These are phyloP conservation scores for Catostomus latipinnis DNA, from an alignment of 2,797 vertebrate species.

Conservation along the genomic window DNA sequence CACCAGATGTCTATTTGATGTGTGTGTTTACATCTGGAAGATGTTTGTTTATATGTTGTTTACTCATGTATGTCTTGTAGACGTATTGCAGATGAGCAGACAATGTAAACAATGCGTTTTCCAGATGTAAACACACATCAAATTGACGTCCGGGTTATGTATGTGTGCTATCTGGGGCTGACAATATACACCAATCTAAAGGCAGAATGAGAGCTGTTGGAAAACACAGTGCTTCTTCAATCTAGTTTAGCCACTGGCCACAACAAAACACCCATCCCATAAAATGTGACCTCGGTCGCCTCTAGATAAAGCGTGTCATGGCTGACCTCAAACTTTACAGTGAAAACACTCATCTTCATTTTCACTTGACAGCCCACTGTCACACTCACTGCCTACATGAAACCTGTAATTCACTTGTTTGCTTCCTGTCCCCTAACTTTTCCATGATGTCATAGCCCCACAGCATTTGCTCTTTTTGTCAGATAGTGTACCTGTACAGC, in stretches of 20 bases:
- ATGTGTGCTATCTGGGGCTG: too few relatives aligned
- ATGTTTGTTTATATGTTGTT: too few relatives aligned
- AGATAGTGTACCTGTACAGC: background rate
- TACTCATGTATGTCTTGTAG: too few relatives aligned
- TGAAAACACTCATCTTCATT: conserved; percentile 20
- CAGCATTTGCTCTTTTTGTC: conserved; percentile 11
- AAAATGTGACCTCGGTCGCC: background rate
- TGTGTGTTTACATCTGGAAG: too few relatives aligned
- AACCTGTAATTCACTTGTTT: conserved; percentile 30
- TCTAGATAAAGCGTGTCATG: background rate
- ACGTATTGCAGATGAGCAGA: too few relatives aligned
- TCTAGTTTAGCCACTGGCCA: background rate
- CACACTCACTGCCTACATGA: background rate
- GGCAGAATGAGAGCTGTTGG: too few relatives aligned
- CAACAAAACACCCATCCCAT: background rate
- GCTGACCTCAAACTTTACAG: conserved; percentile 3
- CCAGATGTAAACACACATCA: too few relatives aligned
- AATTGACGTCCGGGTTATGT: too few relatives aligned
- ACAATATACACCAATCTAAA: too few relatives aligned
- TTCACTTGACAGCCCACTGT: background rate
- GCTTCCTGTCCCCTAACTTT: conserved; percentile 34
- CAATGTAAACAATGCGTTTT: too few relatives aligned
- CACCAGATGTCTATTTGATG: too few relatives aligned
- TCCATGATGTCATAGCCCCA: conserved; percentile 63
- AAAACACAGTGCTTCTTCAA: background rate